Evolutionary conservation across 2,113 vertebrate genomes (phyloP), one percentile per base, ranked within the genome.

Genomic region (Pavo muticus): DNA sequence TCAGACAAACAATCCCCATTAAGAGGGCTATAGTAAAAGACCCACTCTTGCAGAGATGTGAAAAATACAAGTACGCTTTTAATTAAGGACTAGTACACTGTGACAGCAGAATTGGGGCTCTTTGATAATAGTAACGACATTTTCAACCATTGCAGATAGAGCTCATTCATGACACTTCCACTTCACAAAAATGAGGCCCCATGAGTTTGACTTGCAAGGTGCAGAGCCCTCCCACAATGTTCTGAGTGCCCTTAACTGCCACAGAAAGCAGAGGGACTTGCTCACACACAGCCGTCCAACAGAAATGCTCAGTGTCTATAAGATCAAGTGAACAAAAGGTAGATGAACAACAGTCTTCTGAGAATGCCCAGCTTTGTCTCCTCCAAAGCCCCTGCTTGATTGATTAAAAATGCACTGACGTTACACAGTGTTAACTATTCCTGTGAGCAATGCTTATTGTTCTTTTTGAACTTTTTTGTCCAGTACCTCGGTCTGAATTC

Each of bases 21-120:
- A 94, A 78, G 30, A 70, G 44, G 47, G 24, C 45, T 81, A n/a
- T 42, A 45, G 85, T 45, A 65, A 93, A 95, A 88, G 35, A 72
- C 5, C 48, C 47, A 3, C 40, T 23, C 57, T 78, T 86, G 61
- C 52, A 82, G 39, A 24, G 19, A 37, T 20, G 77, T 64, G 39
- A 86, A 88, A 59, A 84, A 67, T 32, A 39, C 39, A 81, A 88
- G 63, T 21, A 40, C 5, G 13, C 14, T 60, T 85, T 89, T 94
- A 91, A 95, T 93, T 94, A 93, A 90, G 70, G 61, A 37, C 30
- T 35, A 29, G 42, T 84, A 65, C 63, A 52, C 75, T 10, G 50
- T 15, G 42, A 52, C 14, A 48, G 32, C 24, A 67, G 61, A 75
- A 35, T 21, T 68, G 67, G 13, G 40, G 39, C 39, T 44, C 2